phyloP scores from a whole-genome alignment of 2,113 vertebrate species.

The Xiphophorus couchianus region DNA sequence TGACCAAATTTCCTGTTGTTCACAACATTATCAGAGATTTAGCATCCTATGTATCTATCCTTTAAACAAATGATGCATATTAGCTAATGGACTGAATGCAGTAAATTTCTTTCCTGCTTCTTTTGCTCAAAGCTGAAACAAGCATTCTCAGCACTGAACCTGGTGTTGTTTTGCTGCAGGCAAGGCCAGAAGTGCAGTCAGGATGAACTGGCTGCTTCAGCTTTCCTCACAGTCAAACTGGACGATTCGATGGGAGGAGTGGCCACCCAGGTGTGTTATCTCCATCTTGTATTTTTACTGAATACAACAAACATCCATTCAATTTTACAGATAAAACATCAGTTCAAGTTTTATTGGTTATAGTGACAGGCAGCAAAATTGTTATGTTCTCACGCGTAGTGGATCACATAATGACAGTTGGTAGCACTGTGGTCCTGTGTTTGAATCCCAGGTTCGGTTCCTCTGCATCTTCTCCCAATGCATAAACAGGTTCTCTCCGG shows the following conservation, averaged over 20 bases:
- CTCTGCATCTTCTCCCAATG: no score
- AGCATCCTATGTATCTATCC: background rate
- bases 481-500: no score
- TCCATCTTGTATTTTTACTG: background rate
- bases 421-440: no score
- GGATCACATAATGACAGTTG: no score
- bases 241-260: conserved; percentile 74
- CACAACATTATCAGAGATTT: background rate
- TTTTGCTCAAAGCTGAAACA: background rate
- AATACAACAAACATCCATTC: no score
- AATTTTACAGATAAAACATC: no score
- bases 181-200: conserved; percentile 75
- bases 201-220: conserved; percentile 76
- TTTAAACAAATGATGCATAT: background rate
- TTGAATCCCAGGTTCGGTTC: no score
- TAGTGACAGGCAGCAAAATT: no score
- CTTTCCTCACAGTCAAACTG: conserved; percentile 73
- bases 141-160: background rate
- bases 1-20: no score
- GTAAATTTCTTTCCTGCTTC: background rate
- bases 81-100: background rate
- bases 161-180: conserved; percentile 56
- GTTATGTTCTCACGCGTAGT: background rate
- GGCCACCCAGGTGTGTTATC: conserved; percentile 74
- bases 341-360: background rate